Conservation (phyloP, 2,113 vertebrate species). For the Vireo altiloquus region DNA sequence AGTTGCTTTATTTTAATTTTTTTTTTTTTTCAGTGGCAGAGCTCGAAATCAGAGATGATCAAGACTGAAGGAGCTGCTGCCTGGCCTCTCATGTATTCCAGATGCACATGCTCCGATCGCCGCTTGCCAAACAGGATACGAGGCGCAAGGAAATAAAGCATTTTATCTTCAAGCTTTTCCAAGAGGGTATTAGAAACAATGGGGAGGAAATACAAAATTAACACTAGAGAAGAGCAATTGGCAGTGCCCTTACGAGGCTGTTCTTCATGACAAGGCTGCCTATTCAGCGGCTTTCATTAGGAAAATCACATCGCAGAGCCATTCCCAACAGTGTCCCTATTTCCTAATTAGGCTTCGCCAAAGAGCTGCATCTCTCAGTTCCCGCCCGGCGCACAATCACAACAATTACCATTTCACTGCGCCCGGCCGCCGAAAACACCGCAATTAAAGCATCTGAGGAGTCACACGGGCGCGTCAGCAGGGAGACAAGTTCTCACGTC, state of each 20-base stretch:
- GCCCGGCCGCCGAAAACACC: slow-evolving; percentile 1
- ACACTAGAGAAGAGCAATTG: slow-evolving; percentile 57
- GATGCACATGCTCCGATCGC: not conserved
- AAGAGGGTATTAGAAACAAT: slow-evolving; percentile 58
- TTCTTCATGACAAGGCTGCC: slow-evolving; percentile 33
- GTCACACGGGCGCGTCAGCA: not conserved
- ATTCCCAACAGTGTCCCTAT: slow-evolving; percentile 41
- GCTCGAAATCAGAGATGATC: slow-evolving; percentile 33
- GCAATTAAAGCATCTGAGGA: slow-evolving; percentile 40
- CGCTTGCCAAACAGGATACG: slow-evolving; percentile 51
- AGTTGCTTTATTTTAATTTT: not conserved
- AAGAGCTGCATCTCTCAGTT: slow-evolving; percentile 31
- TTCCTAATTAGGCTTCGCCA: slow-evolving; percentile 61
- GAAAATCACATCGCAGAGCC: slow-evolving; percentile 38
- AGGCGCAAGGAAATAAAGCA: slow-evolving; percentile 11
- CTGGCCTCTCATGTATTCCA: slow-evolving; percentile 49
- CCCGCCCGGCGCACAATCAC: not conserved
- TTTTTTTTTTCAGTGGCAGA: not conserved
- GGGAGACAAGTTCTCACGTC: slow-evolving; percentile 31
- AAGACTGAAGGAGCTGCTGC: slow-evolving; percentile 5
- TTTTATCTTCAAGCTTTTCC: slow-evolving; percentile 57
- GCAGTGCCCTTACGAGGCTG: slow-evolving; percentile 12
- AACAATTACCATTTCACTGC: slow-evolving; percentile 24
- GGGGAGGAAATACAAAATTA: slow-evolving; percentile 64
- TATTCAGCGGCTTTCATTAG: slow-evolving; percentile 61